Conservation (phyloP, 2,888 invertebrate species). For the Hanleya hanleyi region DNA sequence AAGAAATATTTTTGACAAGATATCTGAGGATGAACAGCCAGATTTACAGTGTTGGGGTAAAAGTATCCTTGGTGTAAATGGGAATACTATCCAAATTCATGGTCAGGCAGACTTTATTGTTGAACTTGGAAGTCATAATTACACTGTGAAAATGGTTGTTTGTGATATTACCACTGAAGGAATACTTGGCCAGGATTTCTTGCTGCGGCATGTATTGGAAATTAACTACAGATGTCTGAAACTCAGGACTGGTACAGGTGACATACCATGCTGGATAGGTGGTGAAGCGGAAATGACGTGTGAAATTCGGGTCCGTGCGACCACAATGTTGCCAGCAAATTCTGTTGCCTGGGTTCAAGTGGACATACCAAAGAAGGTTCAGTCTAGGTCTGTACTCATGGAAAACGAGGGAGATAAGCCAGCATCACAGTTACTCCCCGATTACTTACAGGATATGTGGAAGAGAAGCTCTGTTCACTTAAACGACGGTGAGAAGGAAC, state of each 20-base stretch:
- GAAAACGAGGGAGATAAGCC: neutral
- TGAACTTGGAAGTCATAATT: neutral
- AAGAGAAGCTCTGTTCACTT: neutral
- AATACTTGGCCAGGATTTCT: neutral
- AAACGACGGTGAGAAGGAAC: neutral
- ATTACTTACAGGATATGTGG: neutral
- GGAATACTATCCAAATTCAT: neutral
- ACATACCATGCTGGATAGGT: neutral
- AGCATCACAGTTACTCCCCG: neutral
- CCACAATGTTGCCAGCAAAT: neutral
- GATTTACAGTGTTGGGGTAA: neutral
- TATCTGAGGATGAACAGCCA: neutral
- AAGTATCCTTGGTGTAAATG: neutral
- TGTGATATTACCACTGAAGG: neutral
- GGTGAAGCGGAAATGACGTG: neutral
- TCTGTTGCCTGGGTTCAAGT: neutral
- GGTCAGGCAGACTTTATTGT: neutral
- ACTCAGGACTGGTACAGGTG: neutral
- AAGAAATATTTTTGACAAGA: neutral
- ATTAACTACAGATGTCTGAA: neutral
- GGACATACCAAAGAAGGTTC: neutral
- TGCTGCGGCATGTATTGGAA: neutral
- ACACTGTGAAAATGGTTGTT: neutral
- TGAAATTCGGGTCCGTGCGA: neutral
- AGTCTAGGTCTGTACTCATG: neutral